Evolutionary conservation across 1,140 invertebrate species (phyloP).

Genomic region (Neodiprion fabricii): DNA sequence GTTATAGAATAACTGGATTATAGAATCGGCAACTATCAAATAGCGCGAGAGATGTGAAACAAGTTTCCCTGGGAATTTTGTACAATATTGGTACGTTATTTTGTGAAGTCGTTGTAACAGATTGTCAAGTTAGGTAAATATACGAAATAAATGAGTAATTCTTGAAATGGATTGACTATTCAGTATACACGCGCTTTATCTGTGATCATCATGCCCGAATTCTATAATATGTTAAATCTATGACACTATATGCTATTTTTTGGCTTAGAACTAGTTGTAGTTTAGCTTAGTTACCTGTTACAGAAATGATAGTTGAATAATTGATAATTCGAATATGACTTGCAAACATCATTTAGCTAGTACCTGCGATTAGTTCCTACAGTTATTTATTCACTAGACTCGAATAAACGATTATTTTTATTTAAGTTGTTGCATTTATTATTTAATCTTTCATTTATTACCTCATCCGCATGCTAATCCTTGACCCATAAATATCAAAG

Average conservation of each 20-base stretch:
- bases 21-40: constrained; percentile 2
- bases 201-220: background rate
- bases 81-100: background rate
- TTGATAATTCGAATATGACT: background rate
- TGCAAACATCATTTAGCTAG: constrained; percentile 13
- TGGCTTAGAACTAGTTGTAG: background rate
- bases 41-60: background rate
- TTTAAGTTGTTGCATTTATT: constrained; percentile 34
- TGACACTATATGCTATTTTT: background rate
- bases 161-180: too few species aligned
- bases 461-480: background rate
- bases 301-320: background rate
- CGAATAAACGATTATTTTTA: constrained; percentile 53
- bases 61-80: background rate
- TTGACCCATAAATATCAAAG: background rate
- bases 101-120: background rate
- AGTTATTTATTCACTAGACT: constrained; percentile 46
- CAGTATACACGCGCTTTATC: background rate
- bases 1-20: constrained; percentile 14
- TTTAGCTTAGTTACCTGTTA: background rate
- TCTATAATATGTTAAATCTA: background rate
- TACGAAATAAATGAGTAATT: too few species aligned
- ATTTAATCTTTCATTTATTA: constrained; percentile 4
- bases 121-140: too few species aligned
- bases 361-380: constrained; percentile 42